Percentiles rank a stretch among this genome's conserved stretches.
phyloP scores from a whole-genome alignment of 2,113 vertebrate species.

The Australoheros scitulus region DNA sequence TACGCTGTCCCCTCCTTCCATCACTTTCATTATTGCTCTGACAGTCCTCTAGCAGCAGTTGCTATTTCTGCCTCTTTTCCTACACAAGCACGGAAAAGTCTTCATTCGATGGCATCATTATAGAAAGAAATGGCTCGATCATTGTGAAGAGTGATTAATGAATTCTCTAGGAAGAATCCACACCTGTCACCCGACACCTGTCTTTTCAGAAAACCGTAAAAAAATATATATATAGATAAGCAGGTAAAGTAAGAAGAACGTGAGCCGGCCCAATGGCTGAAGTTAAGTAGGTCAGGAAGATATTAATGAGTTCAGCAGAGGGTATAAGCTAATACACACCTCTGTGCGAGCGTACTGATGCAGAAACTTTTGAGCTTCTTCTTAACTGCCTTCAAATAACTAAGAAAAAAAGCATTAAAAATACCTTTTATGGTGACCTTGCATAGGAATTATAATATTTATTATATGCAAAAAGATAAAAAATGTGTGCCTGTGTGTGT shows the following conservation, averaged over 20 bases:
- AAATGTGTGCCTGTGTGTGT: neutral
- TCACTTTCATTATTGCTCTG: conserved; percentile 9
- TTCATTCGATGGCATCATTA: neutral
- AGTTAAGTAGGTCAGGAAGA: neutral
- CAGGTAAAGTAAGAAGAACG: neutral
- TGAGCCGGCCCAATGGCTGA: neutral
- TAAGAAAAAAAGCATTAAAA: neutral
- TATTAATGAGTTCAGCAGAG: neutral
- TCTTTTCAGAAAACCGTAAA: neutral
- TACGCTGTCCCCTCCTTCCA: neutral
- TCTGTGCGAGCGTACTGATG: neutral
- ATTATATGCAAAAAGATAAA: conserved; percentile 11
- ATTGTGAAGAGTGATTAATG: neutral
- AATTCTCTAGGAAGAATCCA: neutral
- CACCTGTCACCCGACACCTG: neutral
- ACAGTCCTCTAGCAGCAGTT: conserved; percentile 7
- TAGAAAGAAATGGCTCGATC: conserved; percentile 22
- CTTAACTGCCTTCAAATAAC: neutral
- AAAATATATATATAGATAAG: neutral
- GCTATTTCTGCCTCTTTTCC: conserved; percentile 14
- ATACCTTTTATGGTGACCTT: conserved; percentile 22
- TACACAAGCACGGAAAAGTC: neutral
- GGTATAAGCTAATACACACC: neutral
- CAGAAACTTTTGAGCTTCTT: neutral
- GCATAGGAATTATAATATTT: conserved; percentile 7